Evolutionary conservation across 2,888 invertebrate genomes (phyloP).

Genomic region (Pardosa pseudoannulata): DNA sequence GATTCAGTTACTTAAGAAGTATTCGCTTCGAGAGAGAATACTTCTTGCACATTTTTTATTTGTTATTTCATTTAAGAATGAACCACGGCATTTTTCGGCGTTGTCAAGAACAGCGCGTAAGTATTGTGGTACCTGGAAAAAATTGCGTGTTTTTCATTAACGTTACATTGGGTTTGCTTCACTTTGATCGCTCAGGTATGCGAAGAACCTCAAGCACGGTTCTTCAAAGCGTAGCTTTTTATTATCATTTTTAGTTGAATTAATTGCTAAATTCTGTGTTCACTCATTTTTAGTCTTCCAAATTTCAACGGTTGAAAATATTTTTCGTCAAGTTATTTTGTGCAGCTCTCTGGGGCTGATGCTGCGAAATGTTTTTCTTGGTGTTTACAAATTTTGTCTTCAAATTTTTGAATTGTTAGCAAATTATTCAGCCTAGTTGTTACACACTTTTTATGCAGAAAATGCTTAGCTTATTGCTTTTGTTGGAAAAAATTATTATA

Average conservation of each 20-base stretch:
- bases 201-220: slow-evolving; percentile 20
- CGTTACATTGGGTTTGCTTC: slow-evolving; percentile 47
- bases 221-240: slow-evolving; percentile 43
- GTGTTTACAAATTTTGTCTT: background rate
- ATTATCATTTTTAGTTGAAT: slow-evolving; percentile 58
- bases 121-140: slow-evolving; percentile 1
- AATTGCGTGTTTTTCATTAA: slow-evolving; percentile 41
- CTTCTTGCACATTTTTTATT: slow-evolving; percentile 21
- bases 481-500: background rate
- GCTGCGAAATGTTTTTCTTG: background rate
- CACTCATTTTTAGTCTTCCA: slow-evolving; percentile 3
- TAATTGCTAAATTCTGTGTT: slow-evolving; percentile 53
- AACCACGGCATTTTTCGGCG: slow-evolving; percentile 47
- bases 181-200: slow-evolving; percentile 66
- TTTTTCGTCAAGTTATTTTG: background rate
- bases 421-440: slow-evolving; percentile 10
- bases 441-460: background rate
- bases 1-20: slow-evolving; percentile 65
- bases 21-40: slow-evolving; percentile 30
- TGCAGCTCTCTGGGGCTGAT: background rate
- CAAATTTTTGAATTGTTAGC: background rate
- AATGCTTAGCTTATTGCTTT: background rate
- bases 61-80: slow-evolving; percentile 31
- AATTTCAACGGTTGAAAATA: background rate
- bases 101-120: slow-evolving; percentile 33